Percentiles rank a stretch among this genome's conserved stretches.
phyloP scores from a whole-genome alignment of 2,113 vertebrate genomes.

The Scalopus aquaticus region DNA sequence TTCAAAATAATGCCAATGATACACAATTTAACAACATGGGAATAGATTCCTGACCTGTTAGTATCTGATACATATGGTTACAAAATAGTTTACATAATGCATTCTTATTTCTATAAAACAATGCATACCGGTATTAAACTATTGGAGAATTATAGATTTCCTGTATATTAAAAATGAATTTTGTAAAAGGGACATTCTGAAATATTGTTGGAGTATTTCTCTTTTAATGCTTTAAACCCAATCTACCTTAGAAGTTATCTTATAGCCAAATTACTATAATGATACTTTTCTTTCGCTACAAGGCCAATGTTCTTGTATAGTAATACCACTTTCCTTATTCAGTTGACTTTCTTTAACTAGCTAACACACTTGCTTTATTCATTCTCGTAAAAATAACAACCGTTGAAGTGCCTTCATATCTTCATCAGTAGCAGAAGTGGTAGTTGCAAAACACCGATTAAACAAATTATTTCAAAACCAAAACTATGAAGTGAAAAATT shows the following conservation, averaged over 20 bases:
- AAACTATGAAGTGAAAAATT: neutral
- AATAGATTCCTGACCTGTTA: slow-evolving; percentile 1
- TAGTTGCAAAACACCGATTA: neutral
- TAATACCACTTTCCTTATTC: neutral
- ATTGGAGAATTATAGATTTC: no score
- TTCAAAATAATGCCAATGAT: slow-evolving; percentile 3
- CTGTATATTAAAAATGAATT: neutral
- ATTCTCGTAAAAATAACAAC: neutral
- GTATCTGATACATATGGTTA: neutral
- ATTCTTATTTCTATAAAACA: neutral
- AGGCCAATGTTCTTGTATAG: neutral
- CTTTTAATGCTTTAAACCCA: neutral
- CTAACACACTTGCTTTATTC: neutral
- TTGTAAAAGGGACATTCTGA: neutral
- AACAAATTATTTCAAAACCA: neutral
- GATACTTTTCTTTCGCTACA: neutral
- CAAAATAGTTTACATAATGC: neutral
- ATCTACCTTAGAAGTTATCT: neutral
- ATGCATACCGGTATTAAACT: neutral
- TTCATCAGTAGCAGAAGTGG: neutral
- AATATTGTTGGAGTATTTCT: neutral
- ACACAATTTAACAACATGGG: neutral
- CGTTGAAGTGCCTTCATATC: neutral
- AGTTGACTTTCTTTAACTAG: neutral
- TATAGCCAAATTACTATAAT: neutral